Base-by-base conservation (phyloP, 1,140 invertebrate species). In the Octopus sinensis region DNA sequence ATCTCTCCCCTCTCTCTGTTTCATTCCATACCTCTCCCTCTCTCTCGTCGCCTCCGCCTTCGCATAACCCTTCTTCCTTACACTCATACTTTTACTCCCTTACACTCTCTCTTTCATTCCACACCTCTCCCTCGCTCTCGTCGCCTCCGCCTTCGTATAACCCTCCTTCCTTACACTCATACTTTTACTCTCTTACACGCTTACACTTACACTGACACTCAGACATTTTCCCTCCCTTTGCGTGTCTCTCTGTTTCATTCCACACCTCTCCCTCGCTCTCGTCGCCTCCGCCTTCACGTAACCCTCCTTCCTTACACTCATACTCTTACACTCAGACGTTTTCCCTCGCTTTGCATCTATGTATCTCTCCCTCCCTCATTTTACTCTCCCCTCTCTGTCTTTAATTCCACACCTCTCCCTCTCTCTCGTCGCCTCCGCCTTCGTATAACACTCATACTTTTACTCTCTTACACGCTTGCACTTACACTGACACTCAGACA, bases 241-340 rank as follows among this genome's bases (percentile, higher is more conserved):
- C 30, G 1, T 43, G 0, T 77, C 76, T 77, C 76, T 77, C 76
- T 77, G 4, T 52, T 43, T 77, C 76, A 12, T n/a, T 68, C 62
- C n/a, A 2, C 30, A 12, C 30, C 76, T 77, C 76, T 77, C 76
- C 1, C 76, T 52, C 76, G 1, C 76, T 77, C 62, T 68, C 62
- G 12, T 13, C n/a, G 12, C 62, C 12, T 68, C 62, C n/a, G 12
- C n/a, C 62, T 68, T n/a, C n/a, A n/a, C n/a, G 3, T 3, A 13
- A n/a, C 12, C 84, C 62, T 68, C 62, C 62, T 68, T n/a, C n/a
- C 51, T 52, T 43, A 12, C 76, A 17, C 76, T 52, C 51, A n/a
- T 12, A 12, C 10, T 77, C 62, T 12, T 68, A 13, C 62, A 23
- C 23, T 23, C 23, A 23, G 23, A 23, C 23, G 23, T 23, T 23